Evolutionary conservation across 92 coral and sea anemone genomes (phyloP).

Genomic region (Porites rus): DNA sequence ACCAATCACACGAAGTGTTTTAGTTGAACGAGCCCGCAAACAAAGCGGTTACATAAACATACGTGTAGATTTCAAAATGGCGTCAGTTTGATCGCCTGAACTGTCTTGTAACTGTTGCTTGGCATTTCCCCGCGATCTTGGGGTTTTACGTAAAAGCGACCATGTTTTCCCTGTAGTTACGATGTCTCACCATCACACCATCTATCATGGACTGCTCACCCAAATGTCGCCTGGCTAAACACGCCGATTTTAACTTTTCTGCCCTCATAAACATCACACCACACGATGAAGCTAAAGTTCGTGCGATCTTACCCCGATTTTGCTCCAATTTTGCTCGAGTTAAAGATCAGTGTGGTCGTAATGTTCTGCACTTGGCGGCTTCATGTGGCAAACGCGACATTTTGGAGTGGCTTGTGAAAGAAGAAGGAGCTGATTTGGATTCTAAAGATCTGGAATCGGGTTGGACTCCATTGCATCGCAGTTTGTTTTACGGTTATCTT

Average conservation of each 20-base stretch:
- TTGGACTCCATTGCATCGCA: slow-evolving; percentile 92
- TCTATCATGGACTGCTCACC: slow-evolving; percentile 88
- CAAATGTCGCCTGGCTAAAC: slow-evolving; percentile 75
- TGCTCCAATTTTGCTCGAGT: slow-evolving; percentile 81
- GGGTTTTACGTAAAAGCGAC: background rate
- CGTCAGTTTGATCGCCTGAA: slow-evolving; percentile 30
- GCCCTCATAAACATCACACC: slow-evolving; percentile 79
- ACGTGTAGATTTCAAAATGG: slow-evolving; percentile 89
- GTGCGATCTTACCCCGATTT: slow-evolving; percentile 63
- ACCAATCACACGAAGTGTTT: slow-evolving; percentile 54
- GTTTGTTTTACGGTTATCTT: slow-evolving; percentile 84
- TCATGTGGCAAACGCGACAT: slow-evolving; percentile 92
- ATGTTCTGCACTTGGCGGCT: slow-evolving; percentile 87
- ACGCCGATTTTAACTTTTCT: slow-evolving; percentile 78
- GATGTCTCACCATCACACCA: slow-evolving; percentile 18
- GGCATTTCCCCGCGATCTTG: background rate
- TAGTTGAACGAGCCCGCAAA: slow-evolving; percentile 39
- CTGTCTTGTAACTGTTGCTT: background rate
- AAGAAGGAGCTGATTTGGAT: slow-evolving; percentile 62
- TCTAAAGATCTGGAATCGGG: slow-evolving; percentile 82
- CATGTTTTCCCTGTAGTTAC: slow-evolving; percentile 23
- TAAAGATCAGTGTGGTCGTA: slow-evolving; percentile 81
- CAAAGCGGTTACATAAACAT: background rate
- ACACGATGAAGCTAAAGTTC: slow-evolving; percentile 73
- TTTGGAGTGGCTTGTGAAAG: slow-evolving; percentile 89